phyloP scores from a whole-genome alignment of 2,888 invertebrate genomes.

The Drosophila merina region DNA sequence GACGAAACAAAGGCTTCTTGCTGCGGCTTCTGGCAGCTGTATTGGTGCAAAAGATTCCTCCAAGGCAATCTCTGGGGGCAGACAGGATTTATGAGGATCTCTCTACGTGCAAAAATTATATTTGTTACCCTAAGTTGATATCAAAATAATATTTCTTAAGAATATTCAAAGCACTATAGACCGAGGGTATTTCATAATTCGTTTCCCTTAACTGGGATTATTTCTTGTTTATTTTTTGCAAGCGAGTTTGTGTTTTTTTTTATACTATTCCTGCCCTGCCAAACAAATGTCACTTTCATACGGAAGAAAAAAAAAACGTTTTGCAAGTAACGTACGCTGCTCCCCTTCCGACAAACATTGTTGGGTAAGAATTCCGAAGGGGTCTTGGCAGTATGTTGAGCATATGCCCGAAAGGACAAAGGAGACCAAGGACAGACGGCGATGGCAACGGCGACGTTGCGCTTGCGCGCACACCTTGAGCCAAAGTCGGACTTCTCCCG shows the following conservation, averaged over 20 bases:
- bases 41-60: slow-evolving; percentile 67
- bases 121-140: not conserved
- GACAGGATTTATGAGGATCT: slow-evolving; percentile 5
- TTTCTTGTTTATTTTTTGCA: slow-evolving; percentile 5
- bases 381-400: slow-evolving; percentile 60
- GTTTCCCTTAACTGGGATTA: not conserved
- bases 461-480: slow-evolving; percentile 76
- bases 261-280: slow-evolving; percentile 38
- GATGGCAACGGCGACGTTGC: slow-evolving; percentile 53
- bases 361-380: slow-evolving; percentile 55
- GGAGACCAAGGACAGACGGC: slow-evolving; percentile 43
- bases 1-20: slow-evolving; percentile 54
- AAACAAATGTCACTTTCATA: slow-evolving; percentile 64
- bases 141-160: not conserved
- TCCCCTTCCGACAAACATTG: slow-evolving; percentile 38
- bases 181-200: slow-evolving; percentile 15
- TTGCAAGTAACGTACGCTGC: slow-evolving; percentile 25
- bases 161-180: not conserved
- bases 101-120: slow-evolving; percentile 35
- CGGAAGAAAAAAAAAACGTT: slow-evolving; percentile 11
- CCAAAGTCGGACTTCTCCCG: slow-evolving; percentile 19
- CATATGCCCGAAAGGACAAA: slow-evolving; percentile 63
- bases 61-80: slow-evolving; percentile 27
- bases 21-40: slow-evolving; percentile 58
- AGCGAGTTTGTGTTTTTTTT: slow-evolving; percentile 38